Base-by-base conservation (phyloP, 1,140 invertebrate species). In the Zaprionus davidi region DNA sequence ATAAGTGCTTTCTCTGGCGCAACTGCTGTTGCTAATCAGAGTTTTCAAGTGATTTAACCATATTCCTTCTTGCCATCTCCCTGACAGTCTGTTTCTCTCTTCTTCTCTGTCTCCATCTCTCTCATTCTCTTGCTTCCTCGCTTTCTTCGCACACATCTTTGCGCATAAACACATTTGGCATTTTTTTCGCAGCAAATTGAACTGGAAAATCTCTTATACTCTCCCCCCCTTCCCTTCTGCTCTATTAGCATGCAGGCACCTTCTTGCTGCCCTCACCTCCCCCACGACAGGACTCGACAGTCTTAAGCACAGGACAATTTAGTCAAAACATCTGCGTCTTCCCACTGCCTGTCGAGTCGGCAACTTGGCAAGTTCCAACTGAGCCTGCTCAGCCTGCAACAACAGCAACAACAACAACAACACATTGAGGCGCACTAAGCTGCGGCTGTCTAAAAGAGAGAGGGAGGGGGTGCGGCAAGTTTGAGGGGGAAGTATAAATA, bases 101-200 rank as follows among this genome's bases (percentile, higher is more conserved):
- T 53, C 53, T n/a, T 12, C 5, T 28, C 5, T 5, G 24, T 69
- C 28, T 26, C n/a, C 17, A 4, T 20, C 2, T 58, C 15, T 15
- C 3, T 38, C 36, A 38, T 15, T 38, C 5, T 38, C 13, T 13
- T 6, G 15, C 5, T 34, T 15, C n/a, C 24, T 53, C 34, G 62
- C 15, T 63, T 38, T 51, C 22, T 75, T 20, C 58, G 59, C 81
- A 83, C 77, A 86, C 80, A 87, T 86, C 79, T 83, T 88, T 83
- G 67, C 83, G 83, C 84, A 87, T 87, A 87, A 87, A 88, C 84
- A 90, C 85, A 76, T 90, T 76, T 72, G 71, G 71, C 57, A 81
- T 88, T 78, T 79, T 71, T 72, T 81, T 85, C 51, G 76, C 82
- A 91, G 76, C 77, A 88, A 82, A 92, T 92, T 92, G 86, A 91